Conservation (phyloP, 2,888 invertebrate genomes). For the Mayetiola destructor region DNA sequence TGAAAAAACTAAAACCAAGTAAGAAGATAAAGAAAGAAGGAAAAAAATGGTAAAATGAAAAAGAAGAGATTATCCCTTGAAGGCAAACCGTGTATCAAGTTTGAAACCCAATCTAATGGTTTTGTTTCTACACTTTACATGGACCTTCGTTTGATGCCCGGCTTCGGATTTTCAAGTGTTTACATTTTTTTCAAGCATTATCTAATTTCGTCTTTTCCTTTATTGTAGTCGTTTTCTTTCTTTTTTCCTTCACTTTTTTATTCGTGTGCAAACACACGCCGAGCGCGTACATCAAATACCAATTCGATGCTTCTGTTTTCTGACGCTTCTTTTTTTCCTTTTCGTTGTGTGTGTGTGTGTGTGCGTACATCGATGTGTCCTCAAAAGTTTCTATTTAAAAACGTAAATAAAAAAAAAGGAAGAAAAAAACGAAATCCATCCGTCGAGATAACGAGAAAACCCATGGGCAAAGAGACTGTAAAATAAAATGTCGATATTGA, state of each 20-base stretch:
- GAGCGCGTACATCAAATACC: constrained; percentile 5
- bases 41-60: too few species aligned
- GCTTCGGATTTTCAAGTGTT: constrained; percentile 8
- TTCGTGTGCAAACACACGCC: constrained; percentile 3
- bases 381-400: constrained; percentile 5
- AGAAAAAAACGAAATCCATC: too few species aligned
- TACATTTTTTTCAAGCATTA: neutral
- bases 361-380: too few species aligned
- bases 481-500: too few species aligned
- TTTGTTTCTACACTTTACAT: too few species aligned
- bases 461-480: neutral
- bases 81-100: neutral
- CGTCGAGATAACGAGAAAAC: neutral
- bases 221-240: neutral
- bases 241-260: neutral
- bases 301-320: too few species aligned
- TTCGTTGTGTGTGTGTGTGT: too few species aligned
- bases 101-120: constrained; percentile 4
- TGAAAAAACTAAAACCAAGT: too few species aligned
- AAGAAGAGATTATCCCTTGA: neutral
- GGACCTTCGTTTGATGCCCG: too few species aligned
- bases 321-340: too few species aligned
- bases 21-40: too few species aligned
- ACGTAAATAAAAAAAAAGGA: neutral
- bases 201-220: neutral